Base-by-base conservation (phyloP, 37 sponge, comb jelly and placozoan genomes). In the Hexactinellida sp. region DNA sequence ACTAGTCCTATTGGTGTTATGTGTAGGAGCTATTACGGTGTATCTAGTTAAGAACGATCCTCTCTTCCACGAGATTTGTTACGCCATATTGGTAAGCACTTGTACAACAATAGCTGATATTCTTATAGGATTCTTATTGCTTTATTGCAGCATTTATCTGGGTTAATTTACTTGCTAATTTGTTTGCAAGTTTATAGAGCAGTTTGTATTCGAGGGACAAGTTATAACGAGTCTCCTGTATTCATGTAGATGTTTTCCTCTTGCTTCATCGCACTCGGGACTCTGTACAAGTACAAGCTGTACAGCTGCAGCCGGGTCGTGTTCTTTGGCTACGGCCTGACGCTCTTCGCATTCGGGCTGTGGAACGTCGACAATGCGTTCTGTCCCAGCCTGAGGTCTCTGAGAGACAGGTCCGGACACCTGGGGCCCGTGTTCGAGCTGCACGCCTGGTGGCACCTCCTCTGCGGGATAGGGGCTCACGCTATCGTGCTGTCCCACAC, bases 381-480 rank as follows among this genome's bases (percentile, higher is more conserved):
- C 84, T 93, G 93, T 51, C 88, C 91, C 0, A 39, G 36, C 9
- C 41, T 93, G 36, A 87, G 93, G 88, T 86, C 55, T 39, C 9
- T 90, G 1, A 35, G 39, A 5, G 55, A 24, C 25, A 24, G 36
- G 1, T 55, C 82, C 71, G 41, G 85, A 34, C 0, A 76, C 3
- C 24, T 36, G 0, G 37, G 54, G 35, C 82, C 54, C 24, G 0
- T 93, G 37, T 83, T 91, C 38, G 91, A 94, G 87, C 82, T 94
- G 32, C 95, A 94, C 82, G 89, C 90, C 37, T 92, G 93, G 93
- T 94, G 95, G 95, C 95, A 94, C 54, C 36, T 92, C 0, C 82
- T 92, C 16, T 84, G 93, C 37, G 95, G 93, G 0, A 37, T 88
- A 21, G 95, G 92, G 1, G 85, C 91, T 0, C 93, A 93, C 85